phyloP scores from a whole-genome alignment of 2,113 vertebrate species.

The Sander lucioperca region DNA sequence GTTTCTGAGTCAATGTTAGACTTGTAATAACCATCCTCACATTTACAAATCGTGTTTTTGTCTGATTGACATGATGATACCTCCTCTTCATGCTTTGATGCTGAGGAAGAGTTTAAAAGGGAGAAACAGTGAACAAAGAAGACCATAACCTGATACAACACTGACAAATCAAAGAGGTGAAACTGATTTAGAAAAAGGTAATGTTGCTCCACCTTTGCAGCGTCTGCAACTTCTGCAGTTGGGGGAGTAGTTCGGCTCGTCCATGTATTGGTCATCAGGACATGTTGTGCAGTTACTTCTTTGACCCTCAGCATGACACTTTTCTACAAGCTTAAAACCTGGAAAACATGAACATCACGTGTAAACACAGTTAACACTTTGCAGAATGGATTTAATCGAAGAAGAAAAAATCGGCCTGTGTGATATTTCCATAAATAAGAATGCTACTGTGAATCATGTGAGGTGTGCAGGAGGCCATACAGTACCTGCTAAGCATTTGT shows the following conservation, averaged over 20 bases:
- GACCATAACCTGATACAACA: not conserved
- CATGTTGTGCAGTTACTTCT: conserved; percentile 67
- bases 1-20: rapidly evolving
- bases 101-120: conserved; percentile 6
- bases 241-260: not conserved
- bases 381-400: not conserved
- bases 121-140: not conserved
- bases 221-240: conserved; percentile 60
- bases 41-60: conserved; percentile 69
- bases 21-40: conserved; percentile 62
- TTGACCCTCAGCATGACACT: not conserved
- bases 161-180: not conserved
- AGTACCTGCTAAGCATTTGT: conserved; percentile 80
- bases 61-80: rapidly evolving
- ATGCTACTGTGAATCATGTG: not conserved
- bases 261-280: not conserved
- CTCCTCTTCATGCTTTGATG: not conserved
- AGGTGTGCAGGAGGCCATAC: not conserved
- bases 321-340: conserved; percentile 70
- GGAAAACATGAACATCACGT: conserved; percentile 15
- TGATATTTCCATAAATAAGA: not conserved
- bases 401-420: not conserved
- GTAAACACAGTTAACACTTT: not conserved
- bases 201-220: conserved; percentile 60
- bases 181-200: not conserved